phyloP scores from a whole-genome alignment of 2,888 invertebrate genomes.

The Caenorhabditis sinica region DNA sequence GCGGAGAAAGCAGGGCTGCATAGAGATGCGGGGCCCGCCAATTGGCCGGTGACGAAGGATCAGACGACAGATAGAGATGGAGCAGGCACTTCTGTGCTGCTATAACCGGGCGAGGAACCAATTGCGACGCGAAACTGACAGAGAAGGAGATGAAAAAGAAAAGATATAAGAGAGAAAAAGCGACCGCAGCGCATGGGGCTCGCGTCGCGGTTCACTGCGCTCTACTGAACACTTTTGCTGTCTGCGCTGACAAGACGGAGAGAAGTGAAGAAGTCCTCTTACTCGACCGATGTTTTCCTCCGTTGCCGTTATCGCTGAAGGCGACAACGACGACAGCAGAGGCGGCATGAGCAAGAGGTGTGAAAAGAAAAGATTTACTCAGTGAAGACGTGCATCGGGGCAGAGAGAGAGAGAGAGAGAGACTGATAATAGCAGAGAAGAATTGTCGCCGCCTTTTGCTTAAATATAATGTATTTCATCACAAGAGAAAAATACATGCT shows the following conservation, averaged over 20 bases:
- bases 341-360: slow-evolving; percentile 40
- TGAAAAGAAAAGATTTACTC: slow-evolving; percentile 13
- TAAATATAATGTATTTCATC: background rate
- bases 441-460: background rate
- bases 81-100: slow-evolving; percentile 58
- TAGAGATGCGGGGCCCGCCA: slow-evolving; percentile 45
- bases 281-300: slow-evolving; percentile 45
- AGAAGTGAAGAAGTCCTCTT: slow-evolving; percentile 51
- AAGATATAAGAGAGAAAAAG: slow-evolving; percentile 59
- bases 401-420: slow-evolving; percentile 14
- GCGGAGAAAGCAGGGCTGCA: slow-evolving; percentile 42
- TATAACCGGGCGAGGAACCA: slow-evolving; percentile 63
- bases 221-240: slow-evolving; percentile 57
- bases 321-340: slow-evolving; percentile 26
- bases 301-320: slow-evolving; percentile 41
- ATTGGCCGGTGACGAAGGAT: slow-evolving; percentile 61
- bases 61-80: slow-evolving; percentile 64
- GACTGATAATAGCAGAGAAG: background rate
- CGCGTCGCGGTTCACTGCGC: slow-evolving; percentile 69
- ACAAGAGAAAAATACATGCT: background rate
- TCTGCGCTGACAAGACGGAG: slow-evolving; percentile 46
- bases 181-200: slow-evolving; percentile 60
- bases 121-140: slow-evolving; percentile 46
- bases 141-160: slow-evolving; percentile 52
- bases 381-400: background rate